Percentiles rank a stretch among this genome's conserved stretches.
Evolutionary conservation across 2,888 invertebrate genomes (phyloP).

Genomic region (Melanotus villosus): DNA sequence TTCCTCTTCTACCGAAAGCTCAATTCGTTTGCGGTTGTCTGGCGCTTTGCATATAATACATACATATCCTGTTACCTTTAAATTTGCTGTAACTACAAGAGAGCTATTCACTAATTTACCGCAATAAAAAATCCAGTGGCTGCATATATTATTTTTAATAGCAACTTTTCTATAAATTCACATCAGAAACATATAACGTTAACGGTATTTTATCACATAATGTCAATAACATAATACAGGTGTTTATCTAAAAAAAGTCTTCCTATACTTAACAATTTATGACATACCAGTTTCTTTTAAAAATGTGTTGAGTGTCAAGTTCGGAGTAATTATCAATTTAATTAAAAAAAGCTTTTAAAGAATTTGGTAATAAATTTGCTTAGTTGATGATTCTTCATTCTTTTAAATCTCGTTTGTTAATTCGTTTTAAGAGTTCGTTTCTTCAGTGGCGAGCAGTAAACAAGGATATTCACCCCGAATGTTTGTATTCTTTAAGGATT

Average conservation of each 20-base stretch:
- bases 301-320: no score
- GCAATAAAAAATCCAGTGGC: conserved; percentile 31
- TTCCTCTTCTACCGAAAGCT: conserved; percentile 10
- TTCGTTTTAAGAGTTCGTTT: no score
- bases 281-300: no score
- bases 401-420: no score
- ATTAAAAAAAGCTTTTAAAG: no score
- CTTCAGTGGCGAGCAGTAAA: not conserved
- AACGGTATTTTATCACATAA: conserved; percentile 30
- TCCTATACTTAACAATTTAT: not conserved
- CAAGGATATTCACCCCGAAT: not conserved
- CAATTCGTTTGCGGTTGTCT: not conserved
- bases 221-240: conserved; percentile 15
- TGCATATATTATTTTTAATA: conserved; percentile 35
- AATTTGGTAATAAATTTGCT: no score
- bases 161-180: conserved; percentile 17
- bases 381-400: no score
- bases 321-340: no score
- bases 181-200: conserved; percentile 20
- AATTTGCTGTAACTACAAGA: not conserved
- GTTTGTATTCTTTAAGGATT: no score
- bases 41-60: not conserved
- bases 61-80: conserved; percentile 18
- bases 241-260: not conserved
- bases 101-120: conserved; percentile 26